A percentile compares a stretch with the other conserved stretches of the same genome.
These are phyloP conservation scores for Neoascia interrupta DNA, from an alignment of 2,888 invertebrate species.

Conservation along the genomic window DNA sequence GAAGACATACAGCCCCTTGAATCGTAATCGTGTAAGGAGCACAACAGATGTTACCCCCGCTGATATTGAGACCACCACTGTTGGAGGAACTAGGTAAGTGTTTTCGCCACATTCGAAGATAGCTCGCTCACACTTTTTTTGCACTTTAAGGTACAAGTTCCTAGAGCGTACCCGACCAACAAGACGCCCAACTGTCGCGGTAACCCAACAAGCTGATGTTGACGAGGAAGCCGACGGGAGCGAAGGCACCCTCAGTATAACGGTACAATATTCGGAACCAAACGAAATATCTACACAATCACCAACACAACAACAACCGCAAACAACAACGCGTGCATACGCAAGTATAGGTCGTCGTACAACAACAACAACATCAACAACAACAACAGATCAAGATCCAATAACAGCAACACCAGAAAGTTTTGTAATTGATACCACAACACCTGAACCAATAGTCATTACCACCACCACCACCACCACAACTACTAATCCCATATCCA, in stretches of 20 bases:
- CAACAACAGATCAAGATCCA: constrained; percentile 69
- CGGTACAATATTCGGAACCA: constrained; percentile 76
- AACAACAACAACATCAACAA: constrained; percentile 73
- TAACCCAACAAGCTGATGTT: constrained; percentile 62
- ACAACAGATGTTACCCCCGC: constrained; percentile 60
- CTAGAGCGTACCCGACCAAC: constrained; percentile 76
- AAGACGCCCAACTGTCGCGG: constrained; percentile 69
- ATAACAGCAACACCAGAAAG: constrained; percentile 70
- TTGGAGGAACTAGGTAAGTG: constrained; percentile 48
- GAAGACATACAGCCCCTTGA: constrained; percentile 74
- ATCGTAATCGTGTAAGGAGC: constrained; percentile 73
- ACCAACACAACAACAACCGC: constrained; percentile 74
- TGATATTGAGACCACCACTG: constrained; percentile 36
- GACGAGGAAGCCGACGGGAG: constrained; percentile 71
- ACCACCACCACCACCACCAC: constrained; percentile 72
- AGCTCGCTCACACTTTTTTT: background rate
- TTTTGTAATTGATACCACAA: constrained; percentile 72
- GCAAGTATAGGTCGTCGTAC: constrained; percentile 78
- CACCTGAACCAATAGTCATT: constrained; percentile 76
- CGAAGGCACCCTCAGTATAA: constrained; percentile 74
- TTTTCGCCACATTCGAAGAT: background rate
- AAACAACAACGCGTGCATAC: constrained; percentile 76
- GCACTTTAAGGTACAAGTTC: constrained; percentile 78
- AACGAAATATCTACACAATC: constrained; percentile 75
- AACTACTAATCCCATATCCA: constrained; percentile 70